These are phyloP conservation scores for Diaphora mendica DNA, from an alignment of 2,888 invertebrate species.

Conservation along the genomic window DNA sequence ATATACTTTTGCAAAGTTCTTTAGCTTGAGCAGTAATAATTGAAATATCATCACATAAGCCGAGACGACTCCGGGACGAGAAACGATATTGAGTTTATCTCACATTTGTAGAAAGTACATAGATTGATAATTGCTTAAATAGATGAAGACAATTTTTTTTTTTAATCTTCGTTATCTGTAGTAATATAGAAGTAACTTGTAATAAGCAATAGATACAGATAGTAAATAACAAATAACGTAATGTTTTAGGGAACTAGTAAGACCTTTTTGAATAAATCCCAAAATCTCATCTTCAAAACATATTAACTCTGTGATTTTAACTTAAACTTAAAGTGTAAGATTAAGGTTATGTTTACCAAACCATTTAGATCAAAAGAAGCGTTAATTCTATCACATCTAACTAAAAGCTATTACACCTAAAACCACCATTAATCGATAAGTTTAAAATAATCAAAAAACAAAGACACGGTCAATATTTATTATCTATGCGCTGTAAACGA, in stretches of 20 bases:
- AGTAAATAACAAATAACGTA: too few species aligned
- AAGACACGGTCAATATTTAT: slow-evolving; percentile 39
- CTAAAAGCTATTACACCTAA: slow-evolving; percentile 22
- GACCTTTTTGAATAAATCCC: background rate
- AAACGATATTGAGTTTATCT: background rate
- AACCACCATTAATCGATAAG: slow-evolving; percentile 35
- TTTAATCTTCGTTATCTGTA: too few species aligned
- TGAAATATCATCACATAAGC: background rate
- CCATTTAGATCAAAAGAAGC: background rate
- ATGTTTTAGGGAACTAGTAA: too few species aligned
- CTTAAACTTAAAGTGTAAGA: background rate
- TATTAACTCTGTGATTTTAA: background rate
- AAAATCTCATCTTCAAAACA: background rate
- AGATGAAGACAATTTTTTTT: background rate
- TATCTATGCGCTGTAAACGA: slow-evolving; percentile 40
- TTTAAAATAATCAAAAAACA: slow-evolving; percentile 32
- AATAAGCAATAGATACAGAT: too few species aligned
- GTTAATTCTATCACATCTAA: slow-evolving; percentile 13
- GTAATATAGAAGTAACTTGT: background rate
- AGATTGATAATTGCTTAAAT: background rate
- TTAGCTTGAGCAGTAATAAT: background rate
- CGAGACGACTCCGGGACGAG: slow-evolving; percentile 5
- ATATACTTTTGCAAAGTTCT: background rate
- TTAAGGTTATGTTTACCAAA: background rate
- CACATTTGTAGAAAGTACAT: background rate